Conservation (phyloP, 2,113 vertebrate species). For the Pollachius pollachius region DNA sequence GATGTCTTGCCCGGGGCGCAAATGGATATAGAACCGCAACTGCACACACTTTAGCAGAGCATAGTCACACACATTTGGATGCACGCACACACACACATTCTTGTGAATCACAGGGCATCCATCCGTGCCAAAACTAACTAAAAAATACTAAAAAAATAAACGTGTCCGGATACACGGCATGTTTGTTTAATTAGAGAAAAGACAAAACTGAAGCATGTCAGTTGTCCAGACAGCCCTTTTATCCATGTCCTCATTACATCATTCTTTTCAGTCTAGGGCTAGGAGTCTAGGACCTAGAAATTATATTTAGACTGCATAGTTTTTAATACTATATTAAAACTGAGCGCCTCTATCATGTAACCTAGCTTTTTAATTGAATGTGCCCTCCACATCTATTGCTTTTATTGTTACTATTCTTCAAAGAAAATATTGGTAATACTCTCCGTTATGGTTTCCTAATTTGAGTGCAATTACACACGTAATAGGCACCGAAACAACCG, state of each 20-base stretch:
- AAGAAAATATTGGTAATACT: no score
- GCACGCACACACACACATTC: not conserved
- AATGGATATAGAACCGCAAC: no score
- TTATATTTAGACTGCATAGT: slow-evolving; percentile 15
- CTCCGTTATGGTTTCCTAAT: no score
- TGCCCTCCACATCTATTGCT: no score
- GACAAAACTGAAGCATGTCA: slow-evolving; percentile 27
- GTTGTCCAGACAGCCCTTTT: slow-evolving; percentile 16
- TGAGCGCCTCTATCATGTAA: not conserved
- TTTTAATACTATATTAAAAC: not conserved
- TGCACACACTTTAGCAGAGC: not conserved
- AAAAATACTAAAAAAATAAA: no score
- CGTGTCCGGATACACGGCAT: slow-evolving; percentile 30
- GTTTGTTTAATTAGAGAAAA: slow-evolving; percentile 64
- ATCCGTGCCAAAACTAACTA: slow-evolving; percentile 8
- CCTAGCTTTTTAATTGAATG: not conserved
- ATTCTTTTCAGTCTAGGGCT: slow-evolving; percentile 9
- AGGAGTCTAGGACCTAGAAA: slow-evolving; percentile 1
- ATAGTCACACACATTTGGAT: no score
- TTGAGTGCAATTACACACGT: no score
- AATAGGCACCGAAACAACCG: no score
- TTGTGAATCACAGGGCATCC: no score
- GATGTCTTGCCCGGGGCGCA: no score
- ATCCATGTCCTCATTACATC: slow-evolving; percentile 36
- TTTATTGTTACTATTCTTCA: no score